Evolutionary conservation across 2,113 vertebrate genomes (phyloP).

Genomic region (Ameiurus melas): DNA sequence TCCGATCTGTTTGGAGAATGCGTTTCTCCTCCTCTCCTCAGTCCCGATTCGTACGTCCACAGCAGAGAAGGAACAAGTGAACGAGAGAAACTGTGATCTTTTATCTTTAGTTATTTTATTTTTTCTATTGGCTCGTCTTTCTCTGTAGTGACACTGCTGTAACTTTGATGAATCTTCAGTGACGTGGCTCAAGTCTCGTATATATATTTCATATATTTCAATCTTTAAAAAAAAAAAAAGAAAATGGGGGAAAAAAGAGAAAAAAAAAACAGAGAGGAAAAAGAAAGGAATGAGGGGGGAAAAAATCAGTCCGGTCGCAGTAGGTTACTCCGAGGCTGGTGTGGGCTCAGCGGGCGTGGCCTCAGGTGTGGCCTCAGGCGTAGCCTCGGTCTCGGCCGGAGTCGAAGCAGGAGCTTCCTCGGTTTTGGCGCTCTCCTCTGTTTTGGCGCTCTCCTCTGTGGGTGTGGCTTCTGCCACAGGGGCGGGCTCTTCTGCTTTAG

Average conservation of each 20-base stretch:
- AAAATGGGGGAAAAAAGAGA: neutral
- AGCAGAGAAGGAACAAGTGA: constrained; percentile 65
- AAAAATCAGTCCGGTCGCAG: constrained; percentile 70
- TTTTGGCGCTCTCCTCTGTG: constrained; percentile 60
- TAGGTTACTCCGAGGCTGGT: constrained; percentile 81
- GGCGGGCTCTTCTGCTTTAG: constrained; percentile 41
- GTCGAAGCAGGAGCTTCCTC: constrained; percentile 56
- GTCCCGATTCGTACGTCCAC: constrained; percentile 65
- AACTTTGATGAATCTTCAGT: constrained; percentile 62
- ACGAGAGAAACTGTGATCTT: constrained; percentile 70
- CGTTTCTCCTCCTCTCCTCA: constrained; percentile 52
- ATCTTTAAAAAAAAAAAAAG: constrained; percentile 65
- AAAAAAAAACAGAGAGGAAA: constrained; percentile 52
- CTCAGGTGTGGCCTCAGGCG: constrained; percentile 73
- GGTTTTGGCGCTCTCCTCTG: constrained; percentile 59
- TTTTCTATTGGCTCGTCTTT: constrained; percentile 57
- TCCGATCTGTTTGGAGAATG: constrained; percentile 65
- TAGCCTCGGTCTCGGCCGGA: constrained; percentile 72
- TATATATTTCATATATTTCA: constrained; percentile 81
- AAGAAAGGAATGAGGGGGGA: constrained; percentile 48
- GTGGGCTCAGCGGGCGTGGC: constrained; percentile 74
- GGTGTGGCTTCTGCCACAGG: constrained; percentile 63
- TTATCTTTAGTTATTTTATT: constrained; percentile 42
- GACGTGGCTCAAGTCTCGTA: constrained; percentile 78
- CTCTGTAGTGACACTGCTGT: constrained; percentile 69